Evolutionary conservation across 2,888 invertebrate species (phyloP).

Genomic region (Amiota minor): DNA sequence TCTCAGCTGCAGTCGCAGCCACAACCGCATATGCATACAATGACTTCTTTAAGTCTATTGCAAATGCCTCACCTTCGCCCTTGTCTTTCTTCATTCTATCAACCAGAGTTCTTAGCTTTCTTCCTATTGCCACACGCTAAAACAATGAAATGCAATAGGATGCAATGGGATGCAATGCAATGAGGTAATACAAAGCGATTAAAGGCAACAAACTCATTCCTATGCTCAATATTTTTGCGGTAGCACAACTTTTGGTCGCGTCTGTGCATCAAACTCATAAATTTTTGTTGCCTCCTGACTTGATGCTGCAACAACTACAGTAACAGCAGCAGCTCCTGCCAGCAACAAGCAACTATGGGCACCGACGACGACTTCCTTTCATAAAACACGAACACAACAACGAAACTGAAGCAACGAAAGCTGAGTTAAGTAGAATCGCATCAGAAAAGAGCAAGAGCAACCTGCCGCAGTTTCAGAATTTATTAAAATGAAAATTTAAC

Average conservation of each 20-base stretch:
- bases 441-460: no score
- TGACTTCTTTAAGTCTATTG: neutral
- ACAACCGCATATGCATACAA: slow-evolving; percentile 7
- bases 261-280: slow-evolving; percentile 29
- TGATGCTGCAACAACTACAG: neutral
- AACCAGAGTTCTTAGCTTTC: neutral
- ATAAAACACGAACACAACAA: slow-evolving; percentile 23
- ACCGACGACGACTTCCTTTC: slow-evolving; percentile 22
- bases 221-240: slow-evolving; percentile 2
- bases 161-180: no score
- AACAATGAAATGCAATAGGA: neutral
- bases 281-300: slow-evolving; percentile 9
- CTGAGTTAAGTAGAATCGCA: neutral
- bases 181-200: slow-evolving; percentile 1
- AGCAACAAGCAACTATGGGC: neutral
- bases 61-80: slow-evolving; percentile 32
- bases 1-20: slow-evolving; percentile 50
- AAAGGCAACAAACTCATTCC: neutral
- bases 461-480: slow-evolving; percentile 13
- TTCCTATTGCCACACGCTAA: neutral
- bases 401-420: neutral
- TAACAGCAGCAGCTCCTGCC: neutral
- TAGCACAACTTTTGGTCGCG: slow-evolving; percentile 23
- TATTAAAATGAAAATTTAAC: slow-evolving; percentile 32
- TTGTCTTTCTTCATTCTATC: neutral